Evolutionary conservation across 2,888 invertebrate species (phyloP), one percentile per base, ranked within the genome.

Genomic region (Lithophane semibrunnea): DNA sequence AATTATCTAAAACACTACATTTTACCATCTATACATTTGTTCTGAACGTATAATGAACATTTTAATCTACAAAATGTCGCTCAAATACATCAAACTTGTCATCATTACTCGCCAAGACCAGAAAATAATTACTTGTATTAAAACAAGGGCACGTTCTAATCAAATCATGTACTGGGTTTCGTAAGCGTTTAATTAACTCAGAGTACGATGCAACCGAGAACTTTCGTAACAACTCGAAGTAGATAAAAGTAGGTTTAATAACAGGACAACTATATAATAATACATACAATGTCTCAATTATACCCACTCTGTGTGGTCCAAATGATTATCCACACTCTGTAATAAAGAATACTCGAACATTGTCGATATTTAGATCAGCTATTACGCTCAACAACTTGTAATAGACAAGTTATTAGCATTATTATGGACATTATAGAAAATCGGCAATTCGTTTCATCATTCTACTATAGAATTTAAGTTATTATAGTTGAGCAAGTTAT

Each of bases 281-380:
- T 93, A 92, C 91, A 88, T 91, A 94, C 92, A 91, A 92, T 95
- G 94, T 95, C 95, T 96, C 96, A 95, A 96, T 96, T 95, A 95
- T 90, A 87, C 42, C 89, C 88, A 87, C 86, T 88, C 91, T 94
- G 96, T 96, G 96, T 96, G 96, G 96, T 95, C 96, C 89, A 85
- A 89, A 90, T 93, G 90, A 95, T 95, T 95, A 95, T 92, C 93
- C 90, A 90, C 89, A 86, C 88, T 90, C 88, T 87, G 82, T 92
- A 94, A 94, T 94, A 92, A 92, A 93, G 92, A 93, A 92, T 93
- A 92, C 90, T 92, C 90, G 91, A 92, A 93, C 91, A 94, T 93
- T 93, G 94, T 92, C 94, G 93, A 94, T 93, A 94, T 94, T 95
- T 92, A 95, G 92, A 93, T 92, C 94, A 92, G 92, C 93, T 92